Evolutionary conservation across 2,888 invertebrate genomes (phyloP).

Genomic region (Cepaea hortensis): DNA sequence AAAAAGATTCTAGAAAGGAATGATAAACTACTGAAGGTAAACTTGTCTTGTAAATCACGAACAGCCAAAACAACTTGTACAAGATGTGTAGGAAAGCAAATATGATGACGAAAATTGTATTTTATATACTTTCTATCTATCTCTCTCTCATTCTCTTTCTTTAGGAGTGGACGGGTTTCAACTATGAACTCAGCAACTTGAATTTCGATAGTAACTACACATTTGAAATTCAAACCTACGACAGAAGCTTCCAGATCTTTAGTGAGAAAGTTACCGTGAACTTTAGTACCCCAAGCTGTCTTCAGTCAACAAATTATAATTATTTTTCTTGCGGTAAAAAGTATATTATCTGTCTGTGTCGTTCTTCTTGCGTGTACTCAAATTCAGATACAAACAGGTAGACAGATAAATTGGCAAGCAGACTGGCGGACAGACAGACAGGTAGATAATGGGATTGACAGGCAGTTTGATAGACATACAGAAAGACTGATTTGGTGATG

Average conservation of each 20-base stretch:
- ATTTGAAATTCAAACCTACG: conserved; percentile 49
- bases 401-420: background rate
- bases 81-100: no score
- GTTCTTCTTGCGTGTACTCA: background rate
- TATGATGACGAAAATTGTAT: no score
- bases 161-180: conserved; percentile 46
- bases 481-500: no score
- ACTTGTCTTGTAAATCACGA: no score
- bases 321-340: conserved; percentile 53
- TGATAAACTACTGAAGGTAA: no score
- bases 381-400: background rate
- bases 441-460: no score
- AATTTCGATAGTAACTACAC: conserved; percentile 51
- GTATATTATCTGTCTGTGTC: background rate
- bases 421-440: no score
- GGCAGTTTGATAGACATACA: no score
- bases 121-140: no score
- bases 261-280: conserved; percentile 41
- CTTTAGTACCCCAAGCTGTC: conserved; percentile 51
- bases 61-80: no score
- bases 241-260: conserved; percentile 38
- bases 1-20: no score
- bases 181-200: conserved; percentile 50
- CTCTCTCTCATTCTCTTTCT: no score
- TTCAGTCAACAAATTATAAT: conserved; percentile 50